phyloP scores from a whole-genome alignment of 2,113 vertebrate species.

The Gavialis gangeticus region DNA sequence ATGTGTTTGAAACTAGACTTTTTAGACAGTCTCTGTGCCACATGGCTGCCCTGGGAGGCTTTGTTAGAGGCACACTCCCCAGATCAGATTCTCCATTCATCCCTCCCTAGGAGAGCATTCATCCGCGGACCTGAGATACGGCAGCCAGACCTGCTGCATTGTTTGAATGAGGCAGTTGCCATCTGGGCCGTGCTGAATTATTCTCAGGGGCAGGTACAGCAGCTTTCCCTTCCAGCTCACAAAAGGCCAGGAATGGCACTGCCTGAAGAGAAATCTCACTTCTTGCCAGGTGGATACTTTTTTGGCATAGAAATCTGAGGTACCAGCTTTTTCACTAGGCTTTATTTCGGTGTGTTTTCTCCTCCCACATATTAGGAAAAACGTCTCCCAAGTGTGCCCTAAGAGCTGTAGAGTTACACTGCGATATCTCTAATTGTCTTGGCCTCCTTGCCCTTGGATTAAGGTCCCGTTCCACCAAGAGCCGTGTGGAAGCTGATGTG shows the following conservation, averaged over 20 bases:
- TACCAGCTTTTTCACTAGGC: background rate
- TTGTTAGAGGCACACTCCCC: background rate
- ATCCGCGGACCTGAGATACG: no score
- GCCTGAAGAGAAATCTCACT: background rate
- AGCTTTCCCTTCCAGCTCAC: background rate
- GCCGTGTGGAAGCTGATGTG: no score
- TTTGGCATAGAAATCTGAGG: background rate
- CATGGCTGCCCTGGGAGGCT: background rate
- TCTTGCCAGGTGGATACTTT: background rate
- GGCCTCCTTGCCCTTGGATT: no score
- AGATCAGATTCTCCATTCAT: background rate
- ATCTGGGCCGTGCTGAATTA: background rate
- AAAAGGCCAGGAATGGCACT: background rate
- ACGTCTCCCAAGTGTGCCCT: background rate
- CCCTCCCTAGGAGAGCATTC: background rate
- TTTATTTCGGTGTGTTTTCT: background rate
- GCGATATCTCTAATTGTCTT: no score
- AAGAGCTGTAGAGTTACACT: no score
- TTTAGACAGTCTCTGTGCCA: background rate
- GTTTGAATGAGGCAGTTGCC: background rate
- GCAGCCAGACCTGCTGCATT: background rate
- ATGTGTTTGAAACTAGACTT: background rate
- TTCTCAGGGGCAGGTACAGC: background rate
- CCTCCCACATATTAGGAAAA: background rate
- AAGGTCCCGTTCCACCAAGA: no score